Conservation (phyloP, 2,888 invertebrate species). For the Agrotis ipsilon region DNA sequence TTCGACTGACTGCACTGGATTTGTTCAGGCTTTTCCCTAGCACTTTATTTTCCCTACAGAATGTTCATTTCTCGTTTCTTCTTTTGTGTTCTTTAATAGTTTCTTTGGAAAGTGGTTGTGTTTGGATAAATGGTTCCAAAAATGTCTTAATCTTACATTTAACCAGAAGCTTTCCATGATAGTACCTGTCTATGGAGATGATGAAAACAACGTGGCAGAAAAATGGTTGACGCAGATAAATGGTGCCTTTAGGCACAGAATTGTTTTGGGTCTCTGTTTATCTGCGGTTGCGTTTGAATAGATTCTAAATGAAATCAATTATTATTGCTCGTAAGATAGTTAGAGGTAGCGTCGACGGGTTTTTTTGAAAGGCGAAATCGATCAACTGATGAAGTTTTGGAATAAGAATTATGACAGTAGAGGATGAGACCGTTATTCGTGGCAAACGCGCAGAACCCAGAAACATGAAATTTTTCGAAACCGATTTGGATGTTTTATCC, state of each 20-base stretch:
- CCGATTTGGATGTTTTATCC: neutral
- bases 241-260: too few species aligned
- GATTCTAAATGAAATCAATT: neutral
- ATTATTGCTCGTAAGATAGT: neutral
- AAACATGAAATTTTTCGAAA: neutral
- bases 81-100: neutral
- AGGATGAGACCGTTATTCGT: neutral
- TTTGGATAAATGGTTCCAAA: too few species aligned
- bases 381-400: neutral
- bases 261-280: too few species aligned
- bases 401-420: neutral
- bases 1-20: neutral
- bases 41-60: neutral
- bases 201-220: neutral
- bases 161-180: neutral
- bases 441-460: too few species aligned
- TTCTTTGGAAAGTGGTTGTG: too few species aligned
- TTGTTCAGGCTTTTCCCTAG: neutral
- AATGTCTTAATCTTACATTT: neutral
- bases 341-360: neutral
- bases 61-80: neutral
- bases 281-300: neutral
- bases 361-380: neutral
- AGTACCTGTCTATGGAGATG: neutral
- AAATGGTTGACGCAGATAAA: conserved; percentile 6